Conservation (phyloP, 2,113 vertebrate genomes). For the Rhegmatorhina hoffmannsi region DNA sequence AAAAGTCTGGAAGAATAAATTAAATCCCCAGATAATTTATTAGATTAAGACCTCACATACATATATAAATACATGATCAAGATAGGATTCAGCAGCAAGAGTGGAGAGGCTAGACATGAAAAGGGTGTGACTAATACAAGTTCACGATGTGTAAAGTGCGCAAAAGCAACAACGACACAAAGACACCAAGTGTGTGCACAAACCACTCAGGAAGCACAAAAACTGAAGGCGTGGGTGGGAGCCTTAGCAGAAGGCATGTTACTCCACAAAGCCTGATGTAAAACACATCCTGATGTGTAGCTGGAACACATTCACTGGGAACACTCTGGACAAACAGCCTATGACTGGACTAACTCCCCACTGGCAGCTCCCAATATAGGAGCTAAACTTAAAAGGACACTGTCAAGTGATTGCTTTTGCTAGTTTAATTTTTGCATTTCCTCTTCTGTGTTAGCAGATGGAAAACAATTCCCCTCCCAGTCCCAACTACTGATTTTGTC, state of each 20-base stretch:
- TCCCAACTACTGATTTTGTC: constrained; percentile 44
- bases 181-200: accelerated
- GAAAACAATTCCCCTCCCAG: constrained; percentile 38
- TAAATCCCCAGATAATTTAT: constrained; percentile 64
- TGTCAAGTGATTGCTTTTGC: not conserved
- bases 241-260: not conserved
- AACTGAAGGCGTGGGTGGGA: not conserved
- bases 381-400: constrained; percentile 29
- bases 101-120: not conserved
- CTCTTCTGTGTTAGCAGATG: constrained; percentile 9
- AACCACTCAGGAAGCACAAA: not conserved
- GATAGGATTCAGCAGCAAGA: not conserved
- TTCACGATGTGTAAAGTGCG: not conserved
- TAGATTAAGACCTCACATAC: constrained; percentile 56
- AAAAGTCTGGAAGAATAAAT: not conserved
- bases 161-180: not conserved
- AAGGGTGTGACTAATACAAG: not conserved
- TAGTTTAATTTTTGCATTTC: constrained; percentile 58
- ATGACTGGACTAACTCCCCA: not conserved
- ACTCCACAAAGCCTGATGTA: not conserved
- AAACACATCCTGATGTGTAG: not conserved
- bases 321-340: not conserved
- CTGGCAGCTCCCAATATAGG: not conserved
- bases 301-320: not conserved
- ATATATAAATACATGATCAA: constrained; percentile 25